phyloP scores from a whole-genome alignment of 1,140 invertebrate species.

The Pseudomyrmex cubaensis region DNA sequence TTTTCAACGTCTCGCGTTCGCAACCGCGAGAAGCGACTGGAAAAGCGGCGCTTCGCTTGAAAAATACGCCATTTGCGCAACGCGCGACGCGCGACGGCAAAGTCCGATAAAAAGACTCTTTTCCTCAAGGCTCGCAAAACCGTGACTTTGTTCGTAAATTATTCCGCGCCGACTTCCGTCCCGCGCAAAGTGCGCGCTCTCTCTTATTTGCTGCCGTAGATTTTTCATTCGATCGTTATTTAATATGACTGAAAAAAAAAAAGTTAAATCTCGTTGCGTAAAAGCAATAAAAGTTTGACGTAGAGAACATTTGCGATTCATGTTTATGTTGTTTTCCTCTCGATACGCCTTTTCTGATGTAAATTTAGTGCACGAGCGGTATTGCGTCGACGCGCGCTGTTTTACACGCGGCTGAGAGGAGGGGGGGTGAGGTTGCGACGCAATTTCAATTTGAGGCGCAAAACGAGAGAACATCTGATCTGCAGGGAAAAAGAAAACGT shows the following conservation, averaged over 20 bases:
- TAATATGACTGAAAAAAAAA: background rate
- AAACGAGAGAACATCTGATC: slow-evolving; percentile 1
- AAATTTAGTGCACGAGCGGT: slow-evolving; percentile 1
- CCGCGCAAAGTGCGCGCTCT: background rate
- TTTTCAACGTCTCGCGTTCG: slow-evolving; percentile 17
- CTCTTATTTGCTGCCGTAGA: background rate
- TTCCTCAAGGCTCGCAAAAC: background rate
- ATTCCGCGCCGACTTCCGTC: background rate
- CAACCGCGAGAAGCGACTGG: background rate
- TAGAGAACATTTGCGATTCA: slow-evolving; percentile 1
- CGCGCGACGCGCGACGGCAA: too few species aligned
- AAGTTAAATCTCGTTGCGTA: background rate
- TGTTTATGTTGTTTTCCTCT: background rate
- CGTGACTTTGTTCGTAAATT: slow-evolving; percentile 32
- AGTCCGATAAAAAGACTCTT: slow-evolving; percentile 22
- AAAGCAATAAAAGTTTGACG: slow-evolving; percentile 6
- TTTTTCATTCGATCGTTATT: slow-evolving; percentile 44
- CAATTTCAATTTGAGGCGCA: background rate
- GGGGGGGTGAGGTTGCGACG: background rate
- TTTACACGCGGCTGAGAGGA: background rate
- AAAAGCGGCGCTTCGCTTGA: slow-evolving; percentile 7
- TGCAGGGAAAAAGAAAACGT: background rate
- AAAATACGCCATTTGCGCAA: slow-evolving; percentile 26
- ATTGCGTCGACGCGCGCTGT: background rate
- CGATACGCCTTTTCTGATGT: slow-evolving; percentile 18